phyloP scores from a whole-genome alignment of 2,888 invertebrate genomes.

The Hololepta plana region DNA sequence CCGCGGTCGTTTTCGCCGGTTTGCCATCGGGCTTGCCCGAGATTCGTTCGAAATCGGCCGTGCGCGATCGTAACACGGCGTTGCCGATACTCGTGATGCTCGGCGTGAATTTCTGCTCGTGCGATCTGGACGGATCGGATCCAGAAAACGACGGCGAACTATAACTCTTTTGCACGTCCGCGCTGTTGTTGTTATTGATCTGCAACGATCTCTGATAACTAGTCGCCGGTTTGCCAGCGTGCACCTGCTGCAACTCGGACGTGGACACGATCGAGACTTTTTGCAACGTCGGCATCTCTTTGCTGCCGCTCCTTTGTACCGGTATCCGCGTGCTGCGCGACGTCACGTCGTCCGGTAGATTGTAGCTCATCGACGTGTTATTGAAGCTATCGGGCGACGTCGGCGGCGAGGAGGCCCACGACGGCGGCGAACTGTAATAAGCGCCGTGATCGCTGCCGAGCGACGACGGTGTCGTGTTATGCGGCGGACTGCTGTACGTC shows the following conservation, averaged over 20 bases:
- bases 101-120: constrained; percentile 31
- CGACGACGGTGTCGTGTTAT: constrained; percentile 26
- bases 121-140: constrained; percentile 13
- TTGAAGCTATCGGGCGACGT: constrained; percentile 37
- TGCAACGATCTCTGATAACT: constrained; percentile 2
- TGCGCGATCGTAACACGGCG: constrained; percentile 44
- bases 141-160: constrained; percentile 13
- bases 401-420: constrained; percentile 39
- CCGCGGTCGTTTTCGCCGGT: constrained; percentile 32
- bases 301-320: too few species aligned
- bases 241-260: constrained; percentile 25
- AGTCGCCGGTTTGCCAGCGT: constrained; percentile 14
- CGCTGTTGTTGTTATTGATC: constrained; percentile 6
- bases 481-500: constrained; percentile 33
- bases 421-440: constrained; percentile 33
- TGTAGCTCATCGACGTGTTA: constrained; percentile 33
- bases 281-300: constrained; percentile 25
- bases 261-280: constrained; percentile 44
- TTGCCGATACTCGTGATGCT: constrained; percentile 48
- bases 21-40: constrained; percentile 15
- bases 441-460: constrained; percentile 24
- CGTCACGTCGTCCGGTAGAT: constrained; percentile 33
- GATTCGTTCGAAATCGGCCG: constrained; percentile 47
- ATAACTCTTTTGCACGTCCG: constrained; percentile 16
- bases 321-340: too few species aligned